phyloP scores from a whole-genome alignment of 2,113 vertebrate species.

The Guaruba guarouba region DNA sequence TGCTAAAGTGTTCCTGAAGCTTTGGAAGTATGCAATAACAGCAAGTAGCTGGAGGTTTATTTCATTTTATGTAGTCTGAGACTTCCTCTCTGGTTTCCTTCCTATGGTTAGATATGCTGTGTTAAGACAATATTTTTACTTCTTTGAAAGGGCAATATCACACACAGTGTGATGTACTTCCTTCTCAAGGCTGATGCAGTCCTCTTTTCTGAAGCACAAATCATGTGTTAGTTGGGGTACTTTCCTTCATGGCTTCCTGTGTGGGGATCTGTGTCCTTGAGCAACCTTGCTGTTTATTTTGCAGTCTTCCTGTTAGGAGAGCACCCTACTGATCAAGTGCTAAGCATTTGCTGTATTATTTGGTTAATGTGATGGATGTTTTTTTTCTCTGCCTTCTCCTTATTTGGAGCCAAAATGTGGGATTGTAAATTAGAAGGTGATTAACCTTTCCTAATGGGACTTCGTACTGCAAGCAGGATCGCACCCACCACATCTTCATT shows the following conservation, averaged over 20 bases:
- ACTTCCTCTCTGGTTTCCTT: neutral
- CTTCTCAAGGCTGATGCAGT: neutral
- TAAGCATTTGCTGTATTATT: slow-evolving; percentile 21
- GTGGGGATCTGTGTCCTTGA: neutral
- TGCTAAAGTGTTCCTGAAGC: neutral
- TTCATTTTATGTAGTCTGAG: neutral
- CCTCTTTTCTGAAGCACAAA: neutral
- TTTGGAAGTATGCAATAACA: neutral
- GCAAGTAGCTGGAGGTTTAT: neutral
- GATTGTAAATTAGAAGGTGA: slow-evolving; percentile 61
- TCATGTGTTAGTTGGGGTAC: neutral
- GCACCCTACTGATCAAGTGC: neutral
- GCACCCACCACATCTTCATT: slow-evolving; percentile 67
- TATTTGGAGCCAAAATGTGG: slow-evolving; percentile 54
- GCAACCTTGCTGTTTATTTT: neutral
- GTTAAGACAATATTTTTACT: neutral
- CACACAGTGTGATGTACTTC: neutral
- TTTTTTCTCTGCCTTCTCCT: slow-evolving; percentile 36
- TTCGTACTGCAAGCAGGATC: slow-evolving; percentile 43
- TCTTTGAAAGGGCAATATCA: neutral
- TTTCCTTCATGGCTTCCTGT: neutral
- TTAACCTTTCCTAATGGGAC: slow-evolving; percentile 72
- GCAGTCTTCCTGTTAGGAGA: neutral
- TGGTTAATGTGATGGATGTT: slow-evolving; percentile 66
- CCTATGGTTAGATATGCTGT: neutral